Conservation (phyloP, 1,140 invertebrate species). For the Octopus bimaculoides region DNA sequence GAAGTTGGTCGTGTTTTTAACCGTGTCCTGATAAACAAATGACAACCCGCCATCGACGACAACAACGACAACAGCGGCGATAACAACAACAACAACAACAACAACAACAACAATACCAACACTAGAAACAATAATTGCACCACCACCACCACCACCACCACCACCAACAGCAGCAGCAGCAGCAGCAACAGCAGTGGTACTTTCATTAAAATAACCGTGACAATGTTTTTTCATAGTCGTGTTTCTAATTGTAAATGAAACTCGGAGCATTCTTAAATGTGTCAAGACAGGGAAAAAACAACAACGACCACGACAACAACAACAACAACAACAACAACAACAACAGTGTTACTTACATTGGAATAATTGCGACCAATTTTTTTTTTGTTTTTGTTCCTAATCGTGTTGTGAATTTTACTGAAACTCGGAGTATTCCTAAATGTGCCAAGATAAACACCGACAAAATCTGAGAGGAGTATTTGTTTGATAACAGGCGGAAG, state of each 20-base stretch:
- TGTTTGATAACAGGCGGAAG: too few relatives aligned
- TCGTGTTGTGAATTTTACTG: too few relatives aligned
- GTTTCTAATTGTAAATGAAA: background rate
- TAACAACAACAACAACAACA: background rate
- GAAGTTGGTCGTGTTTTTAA: too few relatives aligned
- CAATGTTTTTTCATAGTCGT: background rate
- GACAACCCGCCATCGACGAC: background rate
- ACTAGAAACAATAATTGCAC: too few relatives aligned
- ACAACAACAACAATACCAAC: background rate
- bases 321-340: background rate
- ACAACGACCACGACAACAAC: background rate
- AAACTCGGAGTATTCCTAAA: too few relatives aligned
- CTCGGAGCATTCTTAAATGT: background rate
- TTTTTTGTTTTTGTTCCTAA: too few relatives aligned
- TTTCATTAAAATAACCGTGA: background rate
- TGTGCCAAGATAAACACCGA: too few relatives aligned
- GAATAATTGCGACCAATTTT: too few relatives aligned
- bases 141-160: background rate
- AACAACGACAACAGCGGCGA: background rate
- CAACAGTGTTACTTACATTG: background rate
- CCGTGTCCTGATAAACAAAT: too few relatives aligned
- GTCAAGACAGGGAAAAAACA: background rate
- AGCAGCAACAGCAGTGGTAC: background rate
- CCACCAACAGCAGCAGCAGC: background rate
- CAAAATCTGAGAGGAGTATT: too few relatives aligned